Evolutionary conservation across 2,888 invertebrate species (phyloP).

Genomic region (Lithophane semibrunnea): DNA sequence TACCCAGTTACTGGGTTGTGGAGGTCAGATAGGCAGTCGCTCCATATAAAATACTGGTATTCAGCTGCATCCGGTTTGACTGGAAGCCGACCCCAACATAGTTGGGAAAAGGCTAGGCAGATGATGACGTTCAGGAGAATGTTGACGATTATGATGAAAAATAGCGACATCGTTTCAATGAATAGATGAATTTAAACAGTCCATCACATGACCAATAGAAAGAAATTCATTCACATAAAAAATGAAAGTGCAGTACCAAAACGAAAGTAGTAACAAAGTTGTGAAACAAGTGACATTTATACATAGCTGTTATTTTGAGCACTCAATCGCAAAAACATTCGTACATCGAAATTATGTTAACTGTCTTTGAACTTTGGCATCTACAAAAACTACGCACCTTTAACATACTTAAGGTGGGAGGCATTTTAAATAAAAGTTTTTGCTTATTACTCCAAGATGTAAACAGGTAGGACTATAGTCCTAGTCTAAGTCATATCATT

Average conservation of each 20-base stretch:
- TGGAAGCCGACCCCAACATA: no score
- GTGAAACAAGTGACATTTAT: slow-evolving; percentile 40
- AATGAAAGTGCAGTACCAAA: slow-evolving; percentile 40
- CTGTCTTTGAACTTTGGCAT: not conserved
- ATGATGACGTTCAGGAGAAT: not conserved
- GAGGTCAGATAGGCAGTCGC: no score
- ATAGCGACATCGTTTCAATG: not conserved
- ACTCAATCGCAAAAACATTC: slow-evolving; percentile 4
- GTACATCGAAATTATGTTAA: not conserved
- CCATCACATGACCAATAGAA: not conserved
- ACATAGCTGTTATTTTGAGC: slow-evolving; percentile 14
- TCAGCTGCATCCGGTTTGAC: no score
- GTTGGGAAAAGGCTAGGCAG: not conserved
- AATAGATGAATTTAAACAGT: not conserved
- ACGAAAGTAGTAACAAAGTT: slow-evolving; percentile 31
- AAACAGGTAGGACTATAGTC: not conserved
- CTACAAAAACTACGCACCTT: not conserved
- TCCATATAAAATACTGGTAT: no score
- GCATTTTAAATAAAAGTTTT: not conserved
- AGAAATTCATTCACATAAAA: slow-evolving; percentile 38
- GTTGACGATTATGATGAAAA: not conserved
- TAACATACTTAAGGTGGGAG: not conserved
- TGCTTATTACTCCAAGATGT: not conserved
- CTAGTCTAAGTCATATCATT: no score
- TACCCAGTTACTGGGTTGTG: no score